Evolutionary conservation across 1,140 invertebrate species (phyloP).

Genomic region (Arion vulgaris): DNA sequence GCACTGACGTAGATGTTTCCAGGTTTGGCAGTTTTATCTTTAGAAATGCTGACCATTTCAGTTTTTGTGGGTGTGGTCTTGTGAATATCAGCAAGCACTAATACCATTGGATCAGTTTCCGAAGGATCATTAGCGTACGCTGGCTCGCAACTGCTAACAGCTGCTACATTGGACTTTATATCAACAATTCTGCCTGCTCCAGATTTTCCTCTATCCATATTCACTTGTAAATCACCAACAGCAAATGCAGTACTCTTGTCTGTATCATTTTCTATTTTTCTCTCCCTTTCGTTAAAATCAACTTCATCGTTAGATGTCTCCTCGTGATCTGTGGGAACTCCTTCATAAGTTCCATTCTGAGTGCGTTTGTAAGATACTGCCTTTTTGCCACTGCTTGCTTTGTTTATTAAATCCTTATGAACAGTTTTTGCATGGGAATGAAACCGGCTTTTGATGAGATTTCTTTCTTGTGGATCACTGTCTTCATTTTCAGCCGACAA

Average conservation of each 20-base stretch:
- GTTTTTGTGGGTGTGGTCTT: constrained; percentile 23
- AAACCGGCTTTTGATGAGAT: constrained; percentile 48
- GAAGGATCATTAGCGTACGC: constrained; percentile 33
- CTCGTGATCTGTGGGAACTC: constrained; percentile 26
- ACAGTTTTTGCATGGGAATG: constrained; percentile 50
- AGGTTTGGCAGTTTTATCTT: not conserved
- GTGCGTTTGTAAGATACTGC: constrained; percentile 29
- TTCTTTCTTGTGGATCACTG: constrained; percentile 49
- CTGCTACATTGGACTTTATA: constrained; percentile 17
- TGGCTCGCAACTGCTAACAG: not conserved
- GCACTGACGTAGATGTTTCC: constrained; percentile 26
- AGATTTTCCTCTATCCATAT: not conserved
- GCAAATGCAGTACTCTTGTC: not conserved
- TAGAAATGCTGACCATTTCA: constrained; percentile 4
- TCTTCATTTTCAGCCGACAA: constrained; percentile 41
- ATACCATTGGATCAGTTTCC: constrained; percentile 20
- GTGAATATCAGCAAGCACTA: constrained; percentile 42
- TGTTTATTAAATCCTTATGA: constrained; percentile 51
- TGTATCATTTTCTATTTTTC: not conserved
- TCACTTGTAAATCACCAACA: not conserved
- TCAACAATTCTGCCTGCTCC: not conserved
- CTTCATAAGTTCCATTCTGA: constrained; percentile 45
- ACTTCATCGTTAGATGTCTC: constrained; percentile 28
- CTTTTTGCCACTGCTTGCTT: constrained; percentile 25
- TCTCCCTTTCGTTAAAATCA: constrained; percentile 14